Percentiles rank a stretch among this genome's conserved stretches.
These are phyloP conservation scores for Euspilapteryx auroguttella DNA, from an alignment of 2,888 invertebrate species.

Conservation along the genomic window DNA sequence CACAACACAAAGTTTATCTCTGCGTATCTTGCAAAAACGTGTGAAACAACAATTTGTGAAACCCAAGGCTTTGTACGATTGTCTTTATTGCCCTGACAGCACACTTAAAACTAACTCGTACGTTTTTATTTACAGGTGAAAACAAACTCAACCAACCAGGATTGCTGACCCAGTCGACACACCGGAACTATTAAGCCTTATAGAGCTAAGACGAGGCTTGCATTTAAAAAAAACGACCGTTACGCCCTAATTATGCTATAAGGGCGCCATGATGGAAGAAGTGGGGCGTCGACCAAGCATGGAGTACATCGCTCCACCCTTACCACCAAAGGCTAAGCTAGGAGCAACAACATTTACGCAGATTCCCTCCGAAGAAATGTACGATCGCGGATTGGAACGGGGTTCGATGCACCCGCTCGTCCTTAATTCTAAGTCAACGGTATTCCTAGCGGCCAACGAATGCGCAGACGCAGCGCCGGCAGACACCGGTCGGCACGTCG, in stretches of 20 bases:
- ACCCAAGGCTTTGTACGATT: too few relatives aligned
- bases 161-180: slow-evolving; percentile 27
- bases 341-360: slow-evolving; percentile 44
- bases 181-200: slow-evolving; percentile 59
- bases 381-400: slow-evolving; percentile 12
- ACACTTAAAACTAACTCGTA: too few relatives aligned
- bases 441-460: slow-evolving; percentile 51
- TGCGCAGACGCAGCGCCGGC: slow-evolving; percentile 20
- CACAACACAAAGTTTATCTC: too few relatives aligned
- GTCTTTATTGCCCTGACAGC: too few relatives aligned
- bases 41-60: too few relatives aligned
- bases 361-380: slow-evolving; percentile 33
- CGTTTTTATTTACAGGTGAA: slow-evolving; percentile 35
- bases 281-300: slow-evolving; percentile 41
- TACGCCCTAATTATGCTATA: slow-evolving; percentile 46
- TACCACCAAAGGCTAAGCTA: slow-evolving; percentile 59
- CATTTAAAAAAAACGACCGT: slow-evolving; percentile 36
- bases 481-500: slow-evolving; percentile 61
- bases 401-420: slow-evolving; percentile 60
- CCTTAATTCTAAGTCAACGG: slow-evolving; percentile 61
- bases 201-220: slow-evolving; percentile 36
- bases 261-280: slow-evolving; percentile 58
- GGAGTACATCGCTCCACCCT: slow-evolving; percentile 54
- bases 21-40: too few relatives aligned
- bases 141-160: slow-evolving; percentile 22